Evolutionary conservation across 2,113 vertebrate species (phyloP).

Genomic region (Meleagris gallopavo): DNA sequence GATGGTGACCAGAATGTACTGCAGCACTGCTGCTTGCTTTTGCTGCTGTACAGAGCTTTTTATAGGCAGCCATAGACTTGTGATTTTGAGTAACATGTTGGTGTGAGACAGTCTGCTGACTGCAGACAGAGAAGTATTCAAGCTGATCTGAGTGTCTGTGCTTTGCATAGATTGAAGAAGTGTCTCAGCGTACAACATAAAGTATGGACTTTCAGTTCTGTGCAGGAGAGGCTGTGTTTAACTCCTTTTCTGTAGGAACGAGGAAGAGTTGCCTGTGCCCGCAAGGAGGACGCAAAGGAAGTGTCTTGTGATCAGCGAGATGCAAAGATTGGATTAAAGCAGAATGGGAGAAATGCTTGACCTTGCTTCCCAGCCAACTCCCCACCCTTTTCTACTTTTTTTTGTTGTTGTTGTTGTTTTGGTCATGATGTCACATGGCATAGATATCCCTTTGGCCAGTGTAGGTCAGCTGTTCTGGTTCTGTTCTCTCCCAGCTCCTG

Average conservation of each 20-base stretch:
- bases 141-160: not conserved
- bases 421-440: too few species aligned
- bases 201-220: not conserved
- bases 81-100: not conserved
- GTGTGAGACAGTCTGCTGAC: slow-evolving; percentile 49
- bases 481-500: too few species aligned
- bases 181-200: not conserved
- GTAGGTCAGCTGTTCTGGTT: too few species aligned
- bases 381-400: too few species aligned
- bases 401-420: too few species aligned
- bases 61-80: not conserved
- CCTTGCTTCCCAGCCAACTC: not conserved
- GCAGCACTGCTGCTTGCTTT: not conserved
- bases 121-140: not conserved
- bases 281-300: accelerated
- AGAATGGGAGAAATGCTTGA: not conserved
- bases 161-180: not conserved
- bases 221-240: not conserved
- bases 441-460: too few species aligned
- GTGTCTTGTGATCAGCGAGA: not conserved
- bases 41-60: not conserved
- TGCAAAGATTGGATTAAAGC: not conserved
- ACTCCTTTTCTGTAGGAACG: not conserved
- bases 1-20: not conserved
- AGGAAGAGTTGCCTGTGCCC: not conserved